Evolutionary conservation across 1,140 invertebrate genomes (phyloP).

Genomic region (Neodiprion pinetum): DNA sequence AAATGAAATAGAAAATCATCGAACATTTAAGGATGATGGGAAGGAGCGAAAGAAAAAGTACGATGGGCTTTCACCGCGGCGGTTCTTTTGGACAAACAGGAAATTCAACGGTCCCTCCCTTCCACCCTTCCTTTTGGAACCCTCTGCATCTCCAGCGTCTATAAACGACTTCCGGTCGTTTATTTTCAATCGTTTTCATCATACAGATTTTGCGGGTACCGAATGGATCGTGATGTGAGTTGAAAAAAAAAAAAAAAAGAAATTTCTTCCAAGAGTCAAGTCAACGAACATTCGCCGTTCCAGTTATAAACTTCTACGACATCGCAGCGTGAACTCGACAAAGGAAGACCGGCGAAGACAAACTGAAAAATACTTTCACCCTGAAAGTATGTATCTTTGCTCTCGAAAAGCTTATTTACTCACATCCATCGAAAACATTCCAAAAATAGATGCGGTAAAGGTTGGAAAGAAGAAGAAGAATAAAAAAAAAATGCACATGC

Average conservation of each 20-base stretch:
- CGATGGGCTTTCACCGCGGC: not conserved
- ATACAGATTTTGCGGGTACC: not conserved
- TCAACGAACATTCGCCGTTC: too few relatives aligned
- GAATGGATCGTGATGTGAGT: not conserved
- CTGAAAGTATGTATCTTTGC: too few relatives aligned
- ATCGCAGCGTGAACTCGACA: too few relatives aligned
- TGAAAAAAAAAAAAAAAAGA: not conserved
- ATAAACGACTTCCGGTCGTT: not conserved
- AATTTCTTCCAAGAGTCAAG: not conserved
- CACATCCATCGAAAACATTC: too few relatives aligned
- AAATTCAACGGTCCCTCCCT: not conserved
- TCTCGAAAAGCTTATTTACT: too few relatives aligned
- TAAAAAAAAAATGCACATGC: too few relatives aligned
- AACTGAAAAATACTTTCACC: too few relatives aligned
- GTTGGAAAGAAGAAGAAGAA: too few relatives aligned
- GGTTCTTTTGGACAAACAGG: not conserved
- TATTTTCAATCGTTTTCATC: not conserved
- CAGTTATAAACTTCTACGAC: too few relatives aligned
- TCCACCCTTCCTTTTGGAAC: too few relatives aligned
- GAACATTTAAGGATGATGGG: not conserved
- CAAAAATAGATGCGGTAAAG: too few relatives aligned
- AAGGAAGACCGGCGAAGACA: too few relatives aligned
- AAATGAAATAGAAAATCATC: not conserved
- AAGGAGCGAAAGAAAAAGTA: not conserved
- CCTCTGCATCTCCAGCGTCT: not conserved